Conservation (phyloP, 2,888 invertebrate genomes). For the Dascillus cervinus region DNA sequence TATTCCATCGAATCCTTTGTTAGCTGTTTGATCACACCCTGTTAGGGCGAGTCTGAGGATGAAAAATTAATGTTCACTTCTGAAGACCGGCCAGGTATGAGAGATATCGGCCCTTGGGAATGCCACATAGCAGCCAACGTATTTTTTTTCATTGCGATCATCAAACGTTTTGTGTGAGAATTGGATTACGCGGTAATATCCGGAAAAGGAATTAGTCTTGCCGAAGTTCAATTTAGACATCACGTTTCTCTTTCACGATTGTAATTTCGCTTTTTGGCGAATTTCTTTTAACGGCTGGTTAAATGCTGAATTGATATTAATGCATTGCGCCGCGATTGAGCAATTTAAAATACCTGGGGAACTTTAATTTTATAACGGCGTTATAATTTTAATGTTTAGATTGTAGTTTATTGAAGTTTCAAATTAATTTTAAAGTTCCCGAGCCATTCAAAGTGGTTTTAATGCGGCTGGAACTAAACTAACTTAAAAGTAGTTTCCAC, state of each 20-base stretch:
- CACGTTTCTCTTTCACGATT: conserved; percentile 13
- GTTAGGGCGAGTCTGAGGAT: conserved; percentile 16
- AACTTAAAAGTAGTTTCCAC: no score
- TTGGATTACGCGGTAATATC: conserved; percentile 14
- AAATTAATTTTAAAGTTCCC: no score
- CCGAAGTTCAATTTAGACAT: conserved; percentile 15
- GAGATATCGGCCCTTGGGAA: conserved; percentile 22
- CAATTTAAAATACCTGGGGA: no score
- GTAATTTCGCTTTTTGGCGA: conserved; percentile 9
- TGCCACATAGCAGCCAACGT: conserved; percentile 13
- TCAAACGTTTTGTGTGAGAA: conserved; percentile 17
- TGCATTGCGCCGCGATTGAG: no score
- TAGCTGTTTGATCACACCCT: conserved; percentile 21
- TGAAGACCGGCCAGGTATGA: conserved; percentile 16
- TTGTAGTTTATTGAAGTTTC: no score
- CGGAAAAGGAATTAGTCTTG: conserved; percentile 14
- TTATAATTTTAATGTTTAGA: no score
- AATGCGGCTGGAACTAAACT: no score
- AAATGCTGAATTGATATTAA: no score
- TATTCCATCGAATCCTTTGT: no score
- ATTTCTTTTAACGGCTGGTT: no score
- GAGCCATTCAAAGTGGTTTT: no score
- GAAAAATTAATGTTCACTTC: conserved; percentile 16
- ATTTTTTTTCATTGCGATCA: conserved; percentile 15
- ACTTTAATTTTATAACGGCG: no score